These are phyloP conservation scores for Orbicella faveolata DNA, from an alignment of 64 coral and sea anemone species.

Conservation along the genomic window DNA sequence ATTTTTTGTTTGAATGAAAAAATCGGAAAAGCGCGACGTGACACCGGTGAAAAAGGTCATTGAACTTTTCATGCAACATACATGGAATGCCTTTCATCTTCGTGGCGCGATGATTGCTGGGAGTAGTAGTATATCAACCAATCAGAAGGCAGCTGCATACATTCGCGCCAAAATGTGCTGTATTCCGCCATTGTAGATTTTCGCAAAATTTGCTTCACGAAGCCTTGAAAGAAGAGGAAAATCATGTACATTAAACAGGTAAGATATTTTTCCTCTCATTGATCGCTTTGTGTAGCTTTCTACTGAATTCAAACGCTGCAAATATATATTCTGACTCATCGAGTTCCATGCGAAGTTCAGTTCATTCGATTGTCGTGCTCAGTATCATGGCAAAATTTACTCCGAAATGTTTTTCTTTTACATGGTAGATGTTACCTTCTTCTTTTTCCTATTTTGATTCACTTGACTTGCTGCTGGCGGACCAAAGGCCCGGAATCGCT, in stretches of 20 bases:
- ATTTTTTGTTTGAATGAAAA: too few species aligned
- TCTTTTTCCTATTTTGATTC: background rate
- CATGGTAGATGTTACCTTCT: background rate
- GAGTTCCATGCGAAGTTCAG: background rate
- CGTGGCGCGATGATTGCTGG: background rate
- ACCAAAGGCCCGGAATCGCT: too few species aligned
- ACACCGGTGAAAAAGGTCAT: background rate
- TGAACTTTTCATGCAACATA: background rate
- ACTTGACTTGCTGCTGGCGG: background rate
- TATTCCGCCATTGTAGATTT: conserved; percentile 15
- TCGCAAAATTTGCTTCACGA: background rate
- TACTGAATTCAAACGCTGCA: background rate
- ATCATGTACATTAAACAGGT: conserved; percentile 47
- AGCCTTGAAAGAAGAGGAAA: conserved; percentile 17
- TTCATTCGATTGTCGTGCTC: background rate
- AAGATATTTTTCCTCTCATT: background rate
- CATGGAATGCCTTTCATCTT: background rate
- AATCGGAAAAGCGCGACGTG: too few species aligned
- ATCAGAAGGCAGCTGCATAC: conserved; percentile 43
- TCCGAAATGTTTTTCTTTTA: background rate
- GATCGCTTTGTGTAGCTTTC: background rate
- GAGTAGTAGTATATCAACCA: conserved; percentile 16
- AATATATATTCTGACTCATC: background rate
- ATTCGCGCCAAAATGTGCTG: conserved; percentile 76
- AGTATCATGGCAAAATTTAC: background rate